phyloP scores from a whole-genome alignment of 2,888 invertebrate species.

The Notodonta dromedarius region DNA sequence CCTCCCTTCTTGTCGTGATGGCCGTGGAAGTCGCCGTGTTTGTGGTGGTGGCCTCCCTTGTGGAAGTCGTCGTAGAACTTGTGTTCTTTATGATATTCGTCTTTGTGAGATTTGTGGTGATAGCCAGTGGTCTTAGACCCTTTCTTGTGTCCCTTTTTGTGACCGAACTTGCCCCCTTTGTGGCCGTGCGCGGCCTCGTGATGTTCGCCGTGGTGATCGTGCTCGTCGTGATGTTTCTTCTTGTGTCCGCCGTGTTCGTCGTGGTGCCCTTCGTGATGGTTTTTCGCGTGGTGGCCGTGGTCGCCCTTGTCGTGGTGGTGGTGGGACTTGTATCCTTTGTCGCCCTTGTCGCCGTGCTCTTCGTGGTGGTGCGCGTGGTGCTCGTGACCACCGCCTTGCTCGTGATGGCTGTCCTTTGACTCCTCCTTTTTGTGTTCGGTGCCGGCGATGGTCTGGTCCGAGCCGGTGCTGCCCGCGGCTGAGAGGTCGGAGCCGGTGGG shows the following conservation, averaged over 20 bases:
- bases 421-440: slow-evolving; percentile 74
- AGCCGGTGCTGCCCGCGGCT: slow-evolving; percentile 30
- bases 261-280: slow-evolving; percentile 91
- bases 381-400: slow-evolving; percentile 88
- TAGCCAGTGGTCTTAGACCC: slow-evolving; percentile 93
- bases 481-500: slow-evolving; percentile 30
- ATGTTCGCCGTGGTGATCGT: slow-evolving; percentile 90
- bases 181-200: slow-evolving; percentile 91
- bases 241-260: slow-evolving; percentile 92
- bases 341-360: slow-evolving; percentile 90
- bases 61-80: slow-evolving; percentile 95
- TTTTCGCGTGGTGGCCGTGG: slow-evolving; percentile 90
- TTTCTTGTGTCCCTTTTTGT: slow-evolving; percentile 93
- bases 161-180: slow-evolving; percentile 91
- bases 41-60: slow-evolving; percentile 92
- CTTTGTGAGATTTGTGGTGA: slow-evolving; percentile 94
- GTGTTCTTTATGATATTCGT: slow-evolving; percentile 94
- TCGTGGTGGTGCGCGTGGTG: slow-evolving; percentile 88
- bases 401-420: slow-evolving; percentile 78
- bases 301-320: slow-evolving; percentile 92
- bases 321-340: slow-evolving; percentile 90
- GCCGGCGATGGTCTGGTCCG: slow-evolving; percentile 78
- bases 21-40: slow-evolving; percentile 91
- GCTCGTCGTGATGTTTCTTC: slow-evolving; percentile 91
- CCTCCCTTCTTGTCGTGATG: slow-evolving; percentile 91